These are phyloP conservation scores for Crocidura indochinensis DNA, from an alignment of 2,797 vertebrate species.

Conservation along the genomic window DNA sequence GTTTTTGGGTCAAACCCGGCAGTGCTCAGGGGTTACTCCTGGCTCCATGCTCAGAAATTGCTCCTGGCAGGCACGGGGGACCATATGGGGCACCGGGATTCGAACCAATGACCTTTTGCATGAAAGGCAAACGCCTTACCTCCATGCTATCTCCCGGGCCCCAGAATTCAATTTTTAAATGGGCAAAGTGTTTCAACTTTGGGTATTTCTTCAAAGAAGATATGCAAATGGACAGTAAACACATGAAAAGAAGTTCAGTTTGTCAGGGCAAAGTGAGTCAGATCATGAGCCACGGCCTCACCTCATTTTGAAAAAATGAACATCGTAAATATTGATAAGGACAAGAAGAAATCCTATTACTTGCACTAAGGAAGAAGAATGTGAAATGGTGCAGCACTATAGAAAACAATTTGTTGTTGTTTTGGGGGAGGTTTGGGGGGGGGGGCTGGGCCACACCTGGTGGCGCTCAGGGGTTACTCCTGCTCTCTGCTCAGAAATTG, in stretches of 20 bases:
- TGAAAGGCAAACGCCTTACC: too few relatives aligned
- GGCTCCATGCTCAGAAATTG: too few relatives aligned
- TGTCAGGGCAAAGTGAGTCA: background rate
- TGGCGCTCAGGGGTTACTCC: too few relatives aligned
- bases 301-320: background rate
- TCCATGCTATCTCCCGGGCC: too few relatives aligned
- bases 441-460: too few relatives aligned
- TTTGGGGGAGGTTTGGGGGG: too few relatives aligned
- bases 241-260: background rate
- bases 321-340: constrained; percentile 16
- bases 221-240: background rate
- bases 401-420: background rate
- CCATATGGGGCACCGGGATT: too few relatives aligned
- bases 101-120: too few relatives aligned
- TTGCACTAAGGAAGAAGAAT: background rate
- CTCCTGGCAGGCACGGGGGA: too few relatives aligned
- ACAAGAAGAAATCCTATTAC: background rate
- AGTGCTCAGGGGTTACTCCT: too few relatives aligned
- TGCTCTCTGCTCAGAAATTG: too few relatives aligned
- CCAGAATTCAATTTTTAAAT: constrained; percentile 14
- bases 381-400: background rate
- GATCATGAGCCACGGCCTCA: background rate
- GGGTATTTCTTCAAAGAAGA: constrained; percentile 52
- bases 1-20: too few relatives aligned
- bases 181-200: constrained; percentile 5